Evolutionary conservation across 2,113 vertebrate genomes (phyloP).

Genomic region (Rafetus swinhoei): DNA sequence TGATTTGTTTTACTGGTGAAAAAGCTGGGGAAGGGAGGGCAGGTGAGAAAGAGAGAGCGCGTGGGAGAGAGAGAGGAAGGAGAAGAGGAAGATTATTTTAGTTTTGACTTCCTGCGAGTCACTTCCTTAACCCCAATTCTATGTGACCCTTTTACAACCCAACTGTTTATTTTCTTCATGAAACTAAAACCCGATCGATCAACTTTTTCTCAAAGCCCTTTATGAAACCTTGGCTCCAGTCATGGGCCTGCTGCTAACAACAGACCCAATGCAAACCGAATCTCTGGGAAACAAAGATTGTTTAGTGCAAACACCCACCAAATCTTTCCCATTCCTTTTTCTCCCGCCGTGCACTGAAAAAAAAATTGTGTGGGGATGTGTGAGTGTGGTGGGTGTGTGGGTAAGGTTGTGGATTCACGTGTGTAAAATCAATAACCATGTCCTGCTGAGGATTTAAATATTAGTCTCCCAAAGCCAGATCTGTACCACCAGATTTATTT

Average conservation of each 20-base stretch:
- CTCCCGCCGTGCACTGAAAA: not conserved
- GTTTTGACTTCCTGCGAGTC: constrained; percentile 32
- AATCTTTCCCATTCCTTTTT: not conserved
- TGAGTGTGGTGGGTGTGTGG: not conserved
- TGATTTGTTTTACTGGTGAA: accelerated
- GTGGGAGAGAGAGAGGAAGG: not conserved
- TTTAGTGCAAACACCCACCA: not conserved
- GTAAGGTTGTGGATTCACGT: not conserved
- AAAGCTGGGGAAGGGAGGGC: not conserved
- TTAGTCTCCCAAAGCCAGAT: constrained; percentile 48
- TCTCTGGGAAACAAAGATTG: not conserved
- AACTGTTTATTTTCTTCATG: constrained; percentile 72
- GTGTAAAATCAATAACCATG: not conserved
- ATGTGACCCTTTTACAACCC: constrained; percentile 57
- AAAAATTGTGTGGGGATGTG: not conserved
- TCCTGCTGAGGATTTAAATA: constrained; percentile 56
- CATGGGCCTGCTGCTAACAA: constrained; percentile 1
- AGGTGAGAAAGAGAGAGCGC: accelerated
- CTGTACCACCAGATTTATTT: constrained; percentile 49
- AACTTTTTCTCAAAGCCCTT: constrained; percentile 60
- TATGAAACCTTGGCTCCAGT: constrained; percentile 27
- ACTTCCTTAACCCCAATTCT: constrained; percentile 65
- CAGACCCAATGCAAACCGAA: constrained; percentile 9
- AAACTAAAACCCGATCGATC: constrained; percentile 64
- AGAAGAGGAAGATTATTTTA: constrained; percentile 1